A percentile compares a stretch with the other conserved stretches of the same genome.
phyloP scores from a whole-genome alignment of 2,888 invertebrate species.

The Pomacea canaliculata region DNA sequence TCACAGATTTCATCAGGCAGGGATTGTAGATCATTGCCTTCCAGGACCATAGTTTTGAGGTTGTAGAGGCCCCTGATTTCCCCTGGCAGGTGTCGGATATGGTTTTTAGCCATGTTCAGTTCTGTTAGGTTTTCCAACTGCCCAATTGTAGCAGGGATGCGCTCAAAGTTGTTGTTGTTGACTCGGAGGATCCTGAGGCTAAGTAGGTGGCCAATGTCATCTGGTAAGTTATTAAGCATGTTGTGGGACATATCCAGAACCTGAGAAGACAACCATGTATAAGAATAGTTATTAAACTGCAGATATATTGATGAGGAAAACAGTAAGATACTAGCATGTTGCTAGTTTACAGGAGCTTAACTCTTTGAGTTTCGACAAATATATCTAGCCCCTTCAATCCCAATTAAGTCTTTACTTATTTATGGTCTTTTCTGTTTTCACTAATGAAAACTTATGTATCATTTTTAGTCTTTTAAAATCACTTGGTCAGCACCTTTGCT shows the following conservation, averaged over 20 bases:
- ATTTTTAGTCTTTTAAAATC: too few species aligned
- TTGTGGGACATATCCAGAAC: constrained; percentile 64
- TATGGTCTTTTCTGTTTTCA: too few species aligned
- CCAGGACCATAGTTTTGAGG: constrained; percentile 53
- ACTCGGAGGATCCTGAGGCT: constrained; percentile 54
- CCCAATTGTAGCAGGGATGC: constrained; percentile 57
- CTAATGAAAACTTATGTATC: too few species aligned
- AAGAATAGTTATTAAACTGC: not conserved
- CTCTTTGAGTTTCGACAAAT: too few species aligned
- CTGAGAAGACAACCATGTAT: not conserved
- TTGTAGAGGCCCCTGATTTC: constrained; percentile 58
- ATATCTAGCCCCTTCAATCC: too few species aligned
- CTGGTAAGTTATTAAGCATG: constrained; percentile 57
- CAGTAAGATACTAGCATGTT: too few species aligned
- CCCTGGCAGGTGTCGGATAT: constrained; percentile 55
- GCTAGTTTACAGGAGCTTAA: too few species aligned
- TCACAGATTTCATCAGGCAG: constrained; percentile 64
- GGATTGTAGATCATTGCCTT: constrained; percentile 54
- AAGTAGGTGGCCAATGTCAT: constrained; percentile 55
- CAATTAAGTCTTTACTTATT: too few species aligned
- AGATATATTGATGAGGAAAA: too few species aligned
- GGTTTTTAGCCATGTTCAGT: constrained; percentile 60
- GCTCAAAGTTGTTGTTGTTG: constrained; percentile 55
- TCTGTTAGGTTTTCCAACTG: constrained; percentile 57
- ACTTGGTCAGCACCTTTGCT: too few species aligned